Percentiles rank a stretch among this genome's conserved stretches.
Evolutionary conservation across 2,888 invertebrate species (phyloP).

Genomic region (Mycogona germanica): DNA sequence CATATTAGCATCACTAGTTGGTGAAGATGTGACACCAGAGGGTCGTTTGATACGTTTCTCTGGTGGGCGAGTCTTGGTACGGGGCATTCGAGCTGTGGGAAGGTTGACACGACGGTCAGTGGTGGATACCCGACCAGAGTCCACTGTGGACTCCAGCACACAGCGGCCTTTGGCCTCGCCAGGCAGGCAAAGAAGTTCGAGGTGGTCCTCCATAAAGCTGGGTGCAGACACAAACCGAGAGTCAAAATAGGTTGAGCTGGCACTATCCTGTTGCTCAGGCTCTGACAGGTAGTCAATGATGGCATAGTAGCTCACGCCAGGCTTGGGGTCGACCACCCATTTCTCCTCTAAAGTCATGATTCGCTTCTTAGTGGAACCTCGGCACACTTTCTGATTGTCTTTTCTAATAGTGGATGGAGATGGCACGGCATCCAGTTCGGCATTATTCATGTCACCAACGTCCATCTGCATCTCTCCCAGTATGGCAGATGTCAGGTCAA

Average conservation of each 20-base stretch:
- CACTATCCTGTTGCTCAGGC: slow-evolving; percentile 17
- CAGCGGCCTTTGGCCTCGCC: slow-evolving; percentile 3
- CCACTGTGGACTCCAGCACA: slow-evolving; percentile 19
- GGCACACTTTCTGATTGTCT: no score
- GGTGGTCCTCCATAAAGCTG: slow-evolving; percentile 21
- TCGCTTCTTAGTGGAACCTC: slow-evolving; percentile 4
- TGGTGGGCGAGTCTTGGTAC: no score
- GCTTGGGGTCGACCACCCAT: slow-evolving; percentile 9
- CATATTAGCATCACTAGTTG: slow-evolving; percentile 9
- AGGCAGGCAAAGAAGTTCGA: slow-evolving; percentile 13
- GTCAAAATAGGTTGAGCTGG: slow-evolving; percentile 13
- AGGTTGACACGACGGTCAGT: background rate
- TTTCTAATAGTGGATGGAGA: no score
- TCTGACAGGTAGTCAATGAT: slow-evolving; percentile 20
- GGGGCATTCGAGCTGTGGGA: background rate
- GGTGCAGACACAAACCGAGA: slow-evolving; percentile 12
- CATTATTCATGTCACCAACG: no score
- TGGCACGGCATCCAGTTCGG: no score
- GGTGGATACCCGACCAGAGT: slow-evolving; percentile 10
- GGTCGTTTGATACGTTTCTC: no score
- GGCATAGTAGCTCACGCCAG: slow-evolving; percentile 18
- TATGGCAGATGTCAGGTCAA: no score
- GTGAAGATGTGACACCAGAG: background rate
- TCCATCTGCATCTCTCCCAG: no score
- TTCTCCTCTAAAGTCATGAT: slow-evolving; percentile 10